A percentile compares a stretch with the other conserved stretches of the same genome.
These are phyloP conservation scores for Blastomussa wellsi DNA, from an alignment of 92 coral and sea anemone species.

Conservation along the genomic window DNA sequence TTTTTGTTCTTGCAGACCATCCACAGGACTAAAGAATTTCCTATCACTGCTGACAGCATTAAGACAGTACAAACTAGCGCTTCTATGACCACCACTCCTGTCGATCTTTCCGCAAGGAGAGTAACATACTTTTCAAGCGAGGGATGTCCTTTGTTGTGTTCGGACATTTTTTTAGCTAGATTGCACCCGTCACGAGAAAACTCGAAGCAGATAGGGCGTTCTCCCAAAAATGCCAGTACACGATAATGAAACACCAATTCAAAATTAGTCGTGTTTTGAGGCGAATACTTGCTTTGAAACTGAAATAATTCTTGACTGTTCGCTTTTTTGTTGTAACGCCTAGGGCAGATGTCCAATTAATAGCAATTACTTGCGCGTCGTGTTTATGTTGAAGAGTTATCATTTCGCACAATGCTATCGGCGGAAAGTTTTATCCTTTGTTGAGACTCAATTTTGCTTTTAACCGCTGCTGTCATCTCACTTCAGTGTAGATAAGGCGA, in stretches of 20 bases:
- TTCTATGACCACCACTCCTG: slow-evolving; percentile 50
- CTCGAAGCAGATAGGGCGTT: not conserved
- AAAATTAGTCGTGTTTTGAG: not conserved
- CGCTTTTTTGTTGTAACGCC: slow-evolving; percentile 6
- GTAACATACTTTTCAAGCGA: slow-evolving; percentile 55
- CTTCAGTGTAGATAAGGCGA: slow-evolving; percentile 3
- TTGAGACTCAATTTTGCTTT: slow-evolving; percentile 16
- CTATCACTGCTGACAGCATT: slow-evolving; percentile 57
- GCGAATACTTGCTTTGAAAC: not conserved
- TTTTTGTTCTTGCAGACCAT: slow-evolving; percentile 70
- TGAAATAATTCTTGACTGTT: not conserved
- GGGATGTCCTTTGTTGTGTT: slow-evolving; percentile 21
- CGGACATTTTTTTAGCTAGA: slow-evolving; percentile 34
- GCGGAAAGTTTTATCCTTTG: slow-evolving; percentile 12
- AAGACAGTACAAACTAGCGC: slow-evolving; percentile 49
- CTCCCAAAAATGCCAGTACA: not conserved
- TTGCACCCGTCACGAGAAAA: not conserved
- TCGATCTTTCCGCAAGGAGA: slow-evolving; percentile 51
- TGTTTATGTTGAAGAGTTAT: slow-evolving; percentile 12
- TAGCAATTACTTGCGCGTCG: slow-evolving; percentile 2
- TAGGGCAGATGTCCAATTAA: slow-evolving; percentile 44
- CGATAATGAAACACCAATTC: not conserved
- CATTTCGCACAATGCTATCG: slow-evolving; percentile 20
- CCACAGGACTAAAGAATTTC: slow-evolving; percentile 72
- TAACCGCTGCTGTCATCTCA: slow-evolving; percentile 27